Percentiles rank a stretch among this genome's conserved stretches.
Conservation (phyloP, 2,888 invertebrate genomes). For the Drosophila quasianomalipes region DNA sequence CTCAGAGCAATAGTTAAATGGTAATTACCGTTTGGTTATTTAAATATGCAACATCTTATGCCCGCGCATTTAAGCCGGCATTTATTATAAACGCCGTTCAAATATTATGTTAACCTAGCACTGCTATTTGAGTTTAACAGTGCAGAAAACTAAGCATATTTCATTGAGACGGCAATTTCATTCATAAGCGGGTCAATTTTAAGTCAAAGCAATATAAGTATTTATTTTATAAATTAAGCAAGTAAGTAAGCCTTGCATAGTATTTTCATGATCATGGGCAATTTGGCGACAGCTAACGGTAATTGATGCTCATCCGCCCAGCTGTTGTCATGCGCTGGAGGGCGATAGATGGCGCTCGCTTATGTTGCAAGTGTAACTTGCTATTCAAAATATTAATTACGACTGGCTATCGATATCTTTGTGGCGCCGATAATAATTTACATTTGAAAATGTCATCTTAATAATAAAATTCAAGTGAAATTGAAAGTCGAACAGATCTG, state of each 20-base stretch:
- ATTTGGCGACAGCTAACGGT: background rate
- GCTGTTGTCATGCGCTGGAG: background rate
- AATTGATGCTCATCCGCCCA: background rate
- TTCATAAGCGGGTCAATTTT: too few relatives aligned
- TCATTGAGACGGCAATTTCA: background rate
- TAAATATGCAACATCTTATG: background rate
- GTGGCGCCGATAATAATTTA: background rate
- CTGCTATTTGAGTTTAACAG: background rate
- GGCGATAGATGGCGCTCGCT: background rate
- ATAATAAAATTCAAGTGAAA: background rate
- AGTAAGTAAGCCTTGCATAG: background rate
- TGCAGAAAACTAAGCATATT: background rate
- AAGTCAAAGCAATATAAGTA: background rate
- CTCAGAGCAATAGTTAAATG: background rate
- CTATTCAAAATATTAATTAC: background rate
- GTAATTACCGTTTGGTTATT: background rate
- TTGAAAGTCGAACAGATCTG: background rate
- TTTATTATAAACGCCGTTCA: slow-evolving; percentile 15
- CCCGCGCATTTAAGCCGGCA: slow-evolving; percentile 17
- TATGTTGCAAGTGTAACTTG: too few relatives aligned
- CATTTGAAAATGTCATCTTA: background rate
- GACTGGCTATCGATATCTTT: background rate
- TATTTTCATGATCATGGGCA: background rate
- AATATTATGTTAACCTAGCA: slow-evolving; percentile 15
- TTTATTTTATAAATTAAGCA: background rate